Base-by-base conservation (phyloP, 2,797 vertebrate species). In the Mormyrops boulengeri region DNA sequence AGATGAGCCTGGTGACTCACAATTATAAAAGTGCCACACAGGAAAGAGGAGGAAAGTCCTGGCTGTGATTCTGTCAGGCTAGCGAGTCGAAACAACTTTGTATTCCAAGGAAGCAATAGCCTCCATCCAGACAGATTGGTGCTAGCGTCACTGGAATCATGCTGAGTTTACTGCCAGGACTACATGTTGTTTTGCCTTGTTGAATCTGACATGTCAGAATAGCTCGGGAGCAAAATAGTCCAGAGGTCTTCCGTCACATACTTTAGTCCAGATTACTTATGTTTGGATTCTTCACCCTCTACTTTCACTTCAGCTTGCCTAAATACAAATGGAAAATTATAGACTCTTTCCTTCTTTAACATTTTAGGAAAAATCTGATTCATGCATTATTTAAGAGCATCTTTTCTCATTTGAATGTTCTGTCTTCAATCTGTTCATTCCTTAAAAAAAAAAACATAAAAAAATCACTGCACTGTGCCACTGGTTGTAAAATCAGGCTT, bases 1-100 rank as follows among this genome's bases (percentile, higher is more conserved):
- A 91, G 89, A 90, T 92, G 89, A 90, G 85, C 3, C 85, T 49
- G n/a, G 84, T 50, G 50, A 50, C 94, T 93, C 92, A 93, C 55
- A 38, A 93, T 95, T 93, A 95, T 94, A 62, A 94, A 93, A 94
- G 91, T 92, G 93, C 95, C 93, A 94, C 92, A 60, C n/a, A 26
- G 57, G 55, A 66, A 57, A 93, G 92, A 91, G 84, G 93, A 95
- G 94, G 93, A 93, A 94, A 94, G 92, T 91, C 91, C 89, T 91
- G 92, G 92, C 93, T 91, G 22, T 92, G 69, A 90, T 90, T 91
- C 90, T 34, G 47, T 30, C 19, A 88, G 90, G 91, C 26, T 5
- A 90, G 90, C 91, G 89, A 94, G 93, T 90, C 90, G 91, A 12
- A 91, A 30, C 91, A 91, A 94, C 41, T 93, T 94, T 95, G 92